phyloP scores from a whole-genome alignment of 1,140 invertebrate species.

The Orchesella cincta region DNA sequence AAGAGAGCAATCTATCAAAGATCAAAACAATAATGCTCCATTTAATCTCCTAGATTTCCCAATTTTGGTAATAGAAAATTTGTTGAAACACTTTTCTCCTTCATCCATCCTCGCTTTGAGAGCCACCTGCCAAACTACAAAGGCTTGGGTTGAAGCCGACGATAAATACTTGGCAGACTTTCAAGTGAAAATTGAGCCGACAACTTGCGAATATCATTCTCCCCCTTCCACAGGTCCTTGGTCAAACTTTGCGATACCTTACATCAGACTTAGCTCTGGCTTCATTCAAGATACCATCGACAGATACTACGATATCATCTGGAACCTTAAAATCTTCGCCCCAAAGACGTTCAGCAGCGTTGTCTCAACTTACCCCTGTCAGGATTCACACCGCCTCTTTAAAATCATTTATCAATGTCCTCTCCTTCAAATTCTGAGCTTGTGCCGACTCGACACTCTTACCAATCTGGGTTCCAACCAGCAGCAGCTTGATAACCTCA shows the following conservation, averaged over 20 bases:
- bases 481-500: too few species aligned
- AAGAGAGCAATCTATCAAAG: too few species aligned
- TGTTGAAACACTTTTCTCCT: neutral
- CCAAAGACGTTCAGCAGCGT: neutral
- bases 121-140: neutral
- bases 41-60: neutral
- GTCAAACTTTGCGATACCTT: conserved; percentile 13
- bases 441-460: neutral
- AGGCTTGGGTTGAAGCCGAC: neutral
- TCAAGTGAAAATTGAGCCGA: neutral
- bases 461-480: neutral
- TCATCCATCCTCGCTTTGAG: neutral
- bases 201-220: neutral
- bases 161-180: neutral
- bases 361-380: neutral
- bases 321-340: neutral
- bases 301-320: neutral
- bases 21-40: too few species aligned
- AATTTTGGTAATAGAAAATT: neutral
- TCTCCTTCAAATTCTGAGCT: neutral
- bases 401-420: neutral
- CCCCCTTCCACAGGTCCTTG: neutral
- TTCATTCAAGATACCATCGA: neutral
- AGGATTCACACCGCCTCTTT: neutral
- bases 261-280: neutral